Conservation (phyloP, 2,888 invertebrate genomes). For the Pristionchus maxplancki region DNA sequence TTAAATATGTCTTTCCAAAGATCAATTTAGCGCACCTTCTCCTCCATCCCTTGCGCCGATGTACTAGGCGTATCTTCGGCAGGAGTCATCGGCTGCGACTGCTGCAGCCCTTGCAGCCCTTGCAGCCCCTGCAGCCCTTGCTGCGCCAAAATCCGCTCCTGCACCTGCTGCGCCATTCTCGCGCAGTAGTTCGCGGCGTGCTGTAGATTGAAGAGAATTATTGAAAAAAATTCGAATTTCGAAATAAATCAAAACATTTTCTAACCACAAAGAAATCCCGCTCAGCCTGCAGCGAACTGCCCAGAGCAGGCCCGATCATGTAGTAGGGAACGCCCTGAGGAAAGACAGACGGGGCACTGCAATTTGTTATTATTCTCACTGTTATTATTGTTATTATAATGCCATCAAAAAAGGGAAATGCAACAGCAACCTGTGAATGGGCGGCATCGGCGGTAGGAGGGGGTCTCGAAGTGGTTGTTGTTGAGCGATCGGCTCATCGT, state of each 20-base stretch:
- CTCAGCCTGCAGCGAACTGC: neutral
- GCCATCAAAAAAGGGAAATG: too few species aligned
- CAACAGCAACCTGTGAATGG: too few species aligned
- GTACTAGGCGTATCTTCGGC: too few species aligned
- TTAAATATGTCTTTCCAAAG: neutral
- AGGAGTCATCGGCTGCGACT: neutral
- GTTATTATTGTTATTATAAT: too few species aligned
- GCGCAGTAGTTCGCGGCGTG: neutral
- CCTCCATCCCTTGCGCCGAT: too few species aligned
- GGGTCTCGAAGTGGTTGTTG: too few species aligned
- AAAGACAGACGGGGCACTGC: neutral
- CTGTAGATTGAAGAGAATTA: neutral
- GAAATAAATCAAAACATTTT: neutral
- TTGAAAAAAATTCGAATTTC: neutral
- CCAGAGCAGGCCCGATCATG: neutral
- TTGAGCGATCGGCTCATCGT: neutral
- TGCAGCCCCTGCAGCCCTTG: neutral
- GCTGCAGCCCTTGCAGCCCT: neutral
- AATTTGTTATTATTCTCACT: too few species aligned
- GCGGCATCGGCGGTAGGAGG: too few species aligned
- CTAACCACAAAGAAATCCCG: neutral
- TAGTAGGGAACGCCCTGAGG: neutral
- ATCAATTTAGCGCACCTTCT: too few species aligned
- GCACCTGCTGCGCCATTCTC: neutral
- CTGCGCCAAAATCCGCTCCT: neutral